Percentiles rank a stretch among this genome's conserved stretches.
phyloP scores from a whole-genome alignment of 2,113 vertebrate species.

The Malurus melanocephalus region DNA sequence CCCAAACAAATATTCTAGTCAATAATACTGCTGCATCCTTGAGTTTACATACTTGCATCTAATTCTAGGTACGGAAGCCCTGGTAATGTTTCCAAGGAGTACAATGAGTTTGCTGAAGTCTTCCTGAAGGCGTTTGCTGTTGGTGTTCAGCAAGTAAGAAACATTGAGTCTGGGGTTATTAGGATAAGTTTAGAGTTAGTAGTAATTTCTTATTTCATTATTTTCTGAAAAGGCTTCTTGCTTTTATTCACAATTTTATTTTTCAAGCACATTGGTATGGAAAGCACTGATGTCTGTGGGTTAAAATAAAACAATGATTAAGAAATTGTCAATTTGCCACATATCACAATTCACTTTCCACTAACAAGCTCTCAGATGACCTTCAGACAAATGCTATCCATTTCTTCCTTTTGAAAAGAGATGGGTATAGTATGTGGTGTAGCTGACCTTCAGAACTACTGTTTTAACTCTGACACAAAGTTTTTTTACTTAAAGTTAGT shows the following conservation, averaged over 20 bases:
- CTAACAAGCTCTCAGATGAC: neutral
- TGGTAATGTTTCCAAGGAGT: slow-evolving; percentile 98
- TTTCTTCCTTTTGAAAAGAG: neutral
- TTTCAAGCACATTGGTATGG: neutral
- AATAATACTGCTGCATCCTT: neutral
- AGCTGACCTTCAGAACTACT: neutral
- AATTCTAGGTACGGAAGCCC: slow-evolving; percentile 91
- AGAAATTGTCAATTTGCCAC: neutral
- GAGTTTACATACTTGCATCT: neutral
- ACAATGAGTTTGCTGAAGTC: slow-evolving; percentile 94
- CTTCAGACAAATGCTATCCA: neutral
- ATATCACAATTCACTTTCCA: neutral
- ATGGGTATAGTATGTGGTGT: neutral
- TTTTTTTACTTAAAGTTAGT: neutral
- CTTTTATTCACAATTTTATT: neutral
- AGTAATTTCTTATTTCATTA: neutral
- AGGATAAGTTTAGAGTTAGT: neutral
- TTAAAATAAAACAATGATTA: neutral
- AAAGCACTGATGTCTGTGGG: neutral
- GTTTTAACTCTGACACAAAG: neutral
- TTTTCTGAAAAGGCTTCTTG: neutral
- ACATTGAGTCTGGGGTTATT: neutral
- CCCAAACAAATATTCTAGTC: neutral
- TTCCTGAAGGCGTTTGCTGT: slow-evolving; percentile 97
- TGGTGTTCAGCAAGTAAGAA: slow-evolving; percentile 88